Conservation (phyloP, 2,797 vertebrate genomes). For the Oreonectes daqikongensis region DNA sequence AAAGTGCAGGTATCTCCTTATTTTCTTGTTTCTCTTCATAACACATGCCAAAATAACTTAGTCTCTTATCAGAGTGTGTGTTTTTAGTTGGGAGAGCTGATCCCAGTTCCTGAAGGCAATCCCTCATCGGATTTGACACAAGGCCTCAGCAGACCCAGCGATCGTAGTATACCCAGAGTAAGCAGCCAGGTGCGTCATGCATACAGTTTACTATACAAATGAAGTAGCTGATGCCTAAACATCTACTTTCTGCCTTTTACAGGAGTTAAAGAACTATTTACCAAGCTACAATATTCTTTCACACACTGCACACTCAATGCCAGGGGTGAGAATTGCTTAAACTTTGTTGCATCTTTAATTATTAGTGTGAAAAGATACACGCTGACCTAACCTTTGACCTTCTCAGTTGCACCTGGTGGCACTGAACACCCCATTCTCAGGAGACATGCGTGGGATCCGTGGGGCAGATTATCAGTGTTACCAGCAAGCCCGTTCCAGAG, state of each 20-base stretch:
- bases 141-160: conserved; percentile 67
- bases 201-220: not conserved
- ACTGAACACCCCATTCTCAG: conserved; percentile 84
- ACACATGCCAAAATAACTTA: not conserved
- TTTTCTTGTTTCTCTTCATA: not conserved
- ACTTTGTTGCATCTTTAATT: conserved; percentile 15
- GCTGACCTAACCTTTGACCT: conserved; percentile 2
- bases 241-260: conserved; percentile 5
- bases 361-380: not conserved
- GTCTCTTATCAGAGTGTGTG: conserved; percentile 4
- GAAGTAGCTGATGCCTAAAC: conserved; percentile 55
- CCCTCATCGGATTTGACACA: conserved; percentile 79
- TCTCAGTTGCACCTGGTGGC: conserved; percentile 89
- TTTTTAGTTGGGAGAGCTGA: conserved; percentile 88
- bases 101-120: conserved; percentile 76
- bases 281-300: conserved; percentile 52
- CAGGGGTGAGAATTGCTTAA: conserved; percentile 50
- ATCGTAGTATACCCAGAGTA: conserved; percentile 60
- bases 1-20: conserved; percentile 81
- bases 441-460: conserved; percentile 82
- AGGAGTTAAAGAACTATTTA: conserved; percentile 50
- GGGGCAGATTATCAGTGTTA: conserved; percentile 93
- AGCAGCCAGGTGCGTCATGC: conserved; percentile 67
- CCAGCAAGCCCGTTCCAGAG: conserved; percentile 86
- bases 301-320: conserved; percentile 22